These are phyloP conservation scores for Mythimna lalbum DNA, from an alignment of 2,888 invertebrate genomes.

Conservation along the genomic window DNA sequence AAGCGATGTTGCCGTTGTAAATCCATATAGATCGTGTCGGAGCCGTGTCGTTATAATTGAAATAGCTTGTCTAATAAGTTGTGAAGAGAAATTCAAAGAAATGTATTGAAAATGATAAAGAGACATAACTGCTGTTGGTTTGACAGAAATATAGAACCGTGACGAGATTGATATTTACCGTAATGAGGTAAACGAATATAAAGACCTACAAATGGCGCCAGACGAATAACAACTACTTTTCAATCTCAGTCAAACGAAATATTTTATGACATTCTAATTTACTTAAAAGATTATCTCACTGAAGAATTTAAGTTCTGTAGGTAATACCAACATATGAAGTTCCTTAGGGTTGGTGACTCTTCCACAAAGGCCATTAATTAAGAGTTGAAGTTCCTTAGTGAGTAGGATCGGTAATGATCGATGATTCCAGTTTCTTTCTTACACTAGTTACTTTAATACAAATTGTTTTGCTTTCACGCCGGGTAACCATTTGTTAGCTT, in stretches of 20 bases:
- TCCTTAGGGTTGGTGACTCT: no score
- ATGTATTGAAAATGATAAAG: constrained; percentile 30
- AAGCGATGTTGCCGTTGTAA: neutral
- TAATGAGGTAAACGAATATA: constrained; percentile 40
- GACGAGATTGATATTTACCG: constrained; percentile 43
- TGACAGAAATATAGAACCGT: constrained; percentile 29
- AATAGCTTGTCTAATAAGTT: constrained; percentile 25
- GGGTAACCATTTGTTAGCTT: neutral
- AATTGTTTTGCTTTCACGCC: neutral
- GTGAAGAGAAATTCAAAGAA: constrained; percentile 41
- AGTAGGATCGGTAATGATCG: neutral
- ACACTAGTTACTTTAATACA: neutral
- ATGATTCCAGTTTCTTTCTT: neutral
- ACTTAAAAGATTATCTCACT: neutral
- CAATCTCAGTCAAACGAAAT: neutral
- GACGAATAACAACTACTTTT: neutral
- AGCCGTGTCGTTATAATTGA: constrained; percentile 28
- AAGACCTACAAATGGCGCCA: constrained; percentile 23
- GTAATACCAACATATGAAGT: no score
- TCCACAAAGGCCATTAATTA: no score
- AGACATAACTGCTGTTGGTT: constrained; percentile 30
- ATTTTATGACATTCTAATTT: neutral
- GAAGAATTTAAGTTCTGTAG: no score
- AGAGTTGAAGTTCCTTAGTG: neutral
- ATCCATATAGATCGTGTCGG: constrained; percentile 37